Base-by-base conservation (phyloP, 2,888 invertebrate genomes). In the Morpho deidamia region DNA sequence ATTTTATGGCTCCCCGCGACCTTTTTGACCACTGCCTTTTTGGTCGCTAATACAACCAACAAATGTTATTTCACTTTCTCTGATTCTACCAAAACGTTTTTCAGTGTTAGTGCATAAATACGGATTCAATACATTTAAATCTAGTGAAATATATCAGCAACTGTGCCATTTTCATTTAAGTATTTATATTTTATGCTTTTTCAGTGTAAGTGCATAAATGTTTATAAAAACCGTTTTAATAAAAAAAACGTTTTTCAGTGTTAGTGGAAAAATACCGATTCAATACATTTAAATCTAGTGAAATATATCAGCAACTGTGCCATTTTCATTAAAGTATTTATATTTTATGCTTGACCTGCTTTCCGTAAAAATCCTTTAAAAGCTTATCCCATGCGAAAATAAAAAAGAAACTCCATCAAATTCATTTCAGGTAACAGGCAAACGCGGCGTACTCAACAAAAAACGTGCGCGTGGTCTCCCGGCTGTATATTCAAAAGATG, bases 401-500 rank as follows among this genome's bases (percentile, higher is more conserved):
- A 50, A 46, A 58, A 52, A 55, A 44, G 44, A 43, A 50, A 52
- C 37, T 41, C 41, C 40, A 49, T 49, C 42, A 49, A 55, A 55
- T 52, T 49, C 55, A 46, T 55, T 55, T 46, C 55, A 45, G 46
- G 55, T 55, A 50, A 55, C 44, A 48, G 37, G 41, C 41, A 47
- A 51, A 54, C 44, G 39, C 33, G 43, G 41, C 38, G 45, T 58
- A 39, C 44, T 43, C 42, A 52, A 44, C 52, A 41, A 40, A 50
- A 53, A 53, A 55, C 23, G 14, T 37, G 11, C 34, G 33, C 44
- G 41, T 53, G 58, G 41, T 53, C 47, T 47, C 53, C 61, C 62
- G 61, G 69, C 54, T 44, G 55, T 56, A 55, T 53, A 56, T 58
- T 53, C 53, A 48, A 50, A 59, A 59, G 56, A 55, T 53, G 33